Conservation (phyloP, 2,113 vertebrate species). For the Oenanthe oenanthe region DNA sequence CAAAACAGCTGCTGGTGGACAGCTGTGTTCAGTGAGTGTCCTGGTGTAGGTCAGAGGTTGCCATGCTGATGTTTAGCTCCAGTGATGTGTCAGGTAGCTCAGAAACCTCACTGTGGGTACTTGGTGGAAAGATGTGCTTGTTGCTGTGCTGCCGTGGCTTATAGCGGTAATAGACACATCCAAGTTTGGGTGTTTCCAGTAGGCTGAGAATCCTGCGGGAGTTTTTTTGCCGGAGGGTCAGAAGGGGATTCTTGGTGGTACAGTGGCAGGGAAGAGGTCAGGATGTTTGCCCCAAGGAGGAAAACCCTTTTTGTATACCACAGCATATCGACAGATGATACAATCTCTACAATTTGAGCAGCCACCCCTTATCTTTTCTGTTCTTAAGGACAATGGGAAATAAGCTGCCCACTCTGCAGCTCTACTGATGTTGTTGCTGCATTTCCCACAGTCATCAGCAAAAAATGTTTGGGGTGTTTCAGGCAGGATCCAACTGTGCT, state of each 20-base stretch:
- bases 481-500: neutral
- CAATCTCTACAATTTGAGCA: neutral
- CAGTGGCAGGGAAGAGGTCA: neutral
- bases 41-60: neutral
- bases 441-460: neutral
- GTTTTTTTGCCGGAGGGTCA: too few species aligned
- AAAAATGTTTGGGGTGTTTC: neutral
- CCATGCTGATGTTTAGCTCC: neutral
- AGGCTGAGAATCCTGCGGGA: neutral
- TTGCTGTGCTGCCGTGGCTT: neutral
- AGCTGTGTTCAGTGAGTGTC: neutral
- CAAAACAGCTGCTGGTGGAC: neutral
- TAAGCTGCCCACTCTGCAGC: neutral
- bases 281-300: neutral
- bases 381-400: neutral
- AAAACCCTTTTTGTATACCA: neutral
- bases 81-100: neutral
- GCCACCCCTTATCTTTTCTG: neutral
- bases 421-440: rapidly evolving
- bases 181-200: neutral
- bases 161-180: neutral
- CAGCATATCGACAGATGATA: rapidly evolving
- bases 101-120: neutral
- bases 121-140: neutral
- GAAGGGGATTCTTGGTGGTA: neutral